A percentile compares a stretch with the other conserved stretches of the same genome.
These are phyloP conservation scores for Tolmerus cingulatus DNA, from an alignment of 2,888 invertebrate species.

Conservation along the genomic window DNA sequence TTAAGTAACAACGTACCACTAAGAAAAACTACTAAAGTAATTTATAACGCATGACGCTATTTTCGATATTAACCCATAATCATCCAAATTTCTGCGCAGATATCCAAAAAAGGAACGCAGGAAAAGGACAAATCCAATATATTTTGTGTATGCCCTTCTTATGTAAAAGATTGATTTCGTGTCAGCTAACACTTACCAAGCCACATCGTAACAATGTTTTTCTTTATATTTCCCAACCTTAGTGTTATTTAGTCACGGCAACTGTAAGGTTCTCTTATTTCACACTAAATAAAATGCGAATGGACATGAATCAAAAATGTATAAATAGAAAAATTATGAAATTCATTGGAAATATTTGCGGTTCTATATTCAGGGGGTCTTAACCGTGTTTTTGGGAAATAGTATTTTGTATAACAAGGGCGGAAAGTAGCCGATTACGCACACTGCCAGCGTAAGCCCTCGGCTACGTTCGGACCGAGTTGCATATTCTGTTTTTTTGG, in stretches of 20 bases:
- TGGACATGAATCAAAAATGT: not conserved
- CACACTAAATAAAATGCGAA: constrained; percentile 8
- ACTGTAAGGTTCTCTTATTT: not conserved
- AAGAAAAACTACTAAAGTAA: not conserved
- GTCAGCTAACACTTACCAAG: not conserved
- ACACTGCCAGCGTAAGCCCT: too few species aligned
- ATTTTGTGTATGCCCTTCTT: not conserved
- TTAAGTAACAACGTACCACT: too few species aligned
- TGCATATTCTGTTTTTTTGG: too few species aligned
- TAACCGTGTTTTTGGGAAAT: not conserved
- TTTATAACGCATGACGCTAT: not conserved
- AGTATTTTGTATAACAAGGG: too few species aligned
- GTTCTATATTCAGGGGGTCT: not conserved
- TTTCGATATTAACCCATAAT: not conserved
- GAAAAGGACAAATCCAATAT: not conserved
- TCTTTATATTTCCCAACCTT: not conserved
- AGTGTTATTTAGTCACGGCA: not conserved
- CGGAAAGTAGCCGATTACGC: too few species aligned
- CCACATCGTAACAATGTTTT: not conserved
- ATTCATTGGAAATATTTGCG: not conserved
- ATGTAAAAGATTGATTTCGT: not conserved
- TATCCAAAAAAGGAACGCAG: not conserved
- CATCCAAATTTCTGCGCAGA: not conserved
- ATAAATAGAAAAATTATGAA: constrained; percentile 49
- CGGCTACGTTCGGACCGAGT: too few species aligned